phyloP scores from a whole-genome alignment of 2,797 vertebrate species.

The Danio choprae region DNA sequence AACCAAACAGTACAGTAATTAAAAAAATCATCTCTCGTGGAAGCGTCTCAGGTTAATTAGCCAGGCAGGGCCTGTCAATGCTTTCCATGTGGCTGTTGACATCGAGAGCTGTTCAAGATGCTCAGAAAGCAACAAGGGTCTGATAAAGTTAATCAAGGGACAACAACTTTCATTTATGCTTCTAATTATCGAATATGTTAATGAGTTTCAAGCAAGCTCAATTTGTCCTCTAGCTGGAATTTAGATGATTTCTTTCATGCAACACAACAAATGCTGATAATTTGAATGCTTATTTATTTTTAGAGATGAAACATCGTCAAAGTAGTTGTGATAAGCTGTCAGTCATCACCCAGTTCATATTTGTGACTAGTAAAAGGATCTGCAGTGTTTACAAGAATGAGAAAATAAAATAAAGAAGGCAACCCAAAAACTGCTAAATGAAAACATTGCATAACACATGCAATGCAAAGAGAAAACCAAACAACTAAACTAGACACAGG shows the following conservation, averaged over 20 bases:
- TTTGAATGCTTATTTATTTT: conserved; percentile 19
- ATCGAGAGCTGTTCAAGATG: conserved; percentile 66
- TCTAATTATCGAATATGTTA: conserved; percentile 68
- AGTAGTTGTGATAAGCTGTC: background rate
- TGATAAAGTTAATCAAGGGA: conserved; percentile 72
- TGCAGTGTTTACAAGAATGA: background rate
- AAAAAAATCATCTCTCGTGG: conserved; percentile 60
- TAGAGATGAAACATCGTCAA: background rate
- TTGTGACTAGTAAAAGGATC: background rate
- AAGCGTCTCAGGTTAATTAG: conserved; percentile 69
- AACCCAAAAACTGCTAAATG: too few relatives aligned
- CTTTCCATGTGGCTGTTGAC: conserved; percentile 59
- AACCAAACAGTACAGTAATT: conserved; percentile 68
- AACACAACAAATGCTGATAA: background rate
- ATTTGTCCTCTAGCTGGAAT: conserved; percentile 15
- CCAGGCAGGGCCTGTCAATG: conserved; percentile 40
- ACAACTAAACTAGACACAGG: too few relatives aligned
- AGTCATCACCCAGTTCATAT: background rate
- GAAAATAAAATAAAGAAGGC: too few relatives aligned
- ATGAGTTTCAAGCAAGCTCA: conserved; percentile 57
- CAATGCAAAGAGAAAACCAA: too few relatives aligned
- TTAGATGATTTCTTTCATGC: background rate
- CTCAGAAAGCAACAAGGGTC: conserved; percentile 70
- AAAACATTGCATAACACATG: too few relatives aligned
- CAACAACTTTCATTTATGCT: conserved; percentile 67